A percentile compares a stretch with the other conserved stretches of the same genome.
These are phyloP conservation scores for Eunapius fragilis DNA, from an alignment of 37 sponge, comb jelly and placozoan species.

Conservation along the genomic window DNA sequence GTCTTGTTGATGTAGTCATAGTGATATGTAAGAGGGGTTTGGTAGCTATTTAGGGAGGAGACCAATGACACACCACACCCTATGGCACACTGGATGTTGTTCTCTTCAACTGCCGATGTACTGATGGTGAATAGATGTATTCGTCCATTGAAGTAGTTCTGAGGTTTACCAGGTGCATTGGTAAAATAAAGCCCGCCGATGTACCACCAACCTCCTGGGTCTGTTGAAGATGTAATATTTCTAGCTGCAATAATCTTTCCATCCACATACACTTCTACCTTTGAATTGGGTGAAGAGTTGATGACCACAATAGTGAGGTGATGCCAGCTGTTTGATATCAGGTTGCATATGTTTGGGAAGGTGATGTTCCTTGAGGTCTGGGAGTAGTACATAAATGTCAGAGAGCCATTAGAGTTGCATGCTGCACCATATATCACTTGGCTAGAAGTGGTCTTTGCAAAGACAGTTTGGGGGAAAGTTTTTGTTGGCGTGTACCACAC, in stretches of 20 bases:
- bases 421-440: constrained; percentile 23
- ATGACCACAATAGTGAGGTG: constrained; percentile 60
- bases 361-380: not conserved
- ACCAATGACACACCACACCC: constrained; percentile 77
- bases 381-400: constrained; percentile 41
- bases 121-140: constrained; percentile 45
- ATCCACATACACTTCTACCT: constrained; percentile 57
- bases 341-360: constrained; percentile 34
- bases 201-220: constrained; percentile 26
- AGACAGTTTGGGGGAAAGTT: constrained; percentile 31
- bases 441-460: constrained; percentile 29
- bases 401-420: constrained; percentile 24
- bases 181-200: constrained; percentile 36
- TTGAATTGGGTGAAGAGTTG: not conserved
- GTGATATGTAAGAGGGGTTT: constrained; percentile 11
- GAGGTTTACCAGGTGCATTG: not conserved
- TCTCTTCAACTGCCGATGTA: not conserved
- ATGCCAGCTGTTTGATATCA: constrained; percentile 62
- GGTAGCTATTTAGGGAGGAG: constrained; percentile 6
- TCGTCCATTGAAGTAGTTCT: constrained; percentile 72
- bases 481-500: constrained; percentile 48
- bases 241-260: not conserved
- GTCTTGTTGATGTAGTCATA: constrained; percentile 55
- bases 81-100: constrained; percentile 68
- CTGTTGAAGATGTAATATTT: constrained; percentile 21